A percentile compares a stretch with the other conserved stretches of the same genome.
These are phyloP conservation scores for Drosophila nebulosa DNA, from an alignment of 1,140 invertebrate species.

Conservation along the genomic window DNA sequence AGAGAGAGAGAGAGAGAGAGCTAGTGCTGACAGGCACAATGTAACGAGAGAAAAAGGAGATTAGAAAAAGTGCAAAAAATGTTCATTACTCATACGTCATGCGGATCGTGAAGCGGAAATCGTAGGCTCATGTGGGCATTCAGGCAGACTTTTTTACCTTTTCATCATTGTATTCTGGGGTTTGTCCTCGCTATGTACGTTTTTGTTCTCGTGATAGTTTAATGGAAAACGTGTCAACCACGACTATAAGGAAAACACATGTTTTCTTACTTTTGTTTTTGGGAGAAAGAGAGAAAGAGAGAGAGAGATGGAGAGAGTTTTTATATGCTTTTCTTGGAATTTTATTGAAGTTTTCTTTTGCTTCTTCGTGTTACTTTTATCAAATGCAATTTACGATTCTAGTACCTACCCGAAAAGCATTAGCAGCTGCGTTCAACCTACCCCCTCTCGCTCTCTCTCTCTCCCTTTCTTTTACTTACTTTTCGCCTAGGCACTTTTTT, in stretches of 20 bases:
- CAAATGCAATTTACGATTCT: conserved; percentile 56
- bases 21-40: conserved; percentile 41
- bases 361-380: conserved; percentile 29
- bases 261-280: conserved; percentile 7
- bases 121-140: conserved; percentile 37
- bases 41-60: conserved; percentile 50
- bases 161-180: not conserved
- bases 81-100: conserved; percentile 70
- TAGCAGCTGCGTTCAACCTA: conserved; percentile 26
- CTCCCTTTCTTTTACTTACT: conserved; percentile 7
- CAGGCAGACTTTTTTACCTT: conserved; percentile 35
- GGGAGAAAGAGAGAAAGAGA: too few species aligned
- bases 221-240: not conserved
- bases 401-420: conserved; percentile 22
- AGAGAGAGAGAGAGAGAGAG: too few species aligned
- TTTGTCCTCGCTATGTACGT: not conserved
- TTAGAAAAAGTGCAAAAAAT: conserved; percentile 22
- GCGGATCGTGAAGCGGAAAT: conserved; percentile 25
- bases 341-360: conserved; percentile 42
- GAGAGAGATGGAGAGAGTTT: not conserved
- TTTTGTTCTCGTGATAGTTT: not conserved
- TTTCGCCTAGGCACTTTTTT: conserved; percentile 48
- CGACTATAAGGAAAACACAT: not conserved
- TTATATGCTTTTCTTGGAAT: conserved; percentile 5
- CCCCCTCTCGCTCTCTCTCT: not conserved